Base-by-base conservation (phyloP, 2,797 vertebrate genomes). In the Smutsia temminckii region DNA sequence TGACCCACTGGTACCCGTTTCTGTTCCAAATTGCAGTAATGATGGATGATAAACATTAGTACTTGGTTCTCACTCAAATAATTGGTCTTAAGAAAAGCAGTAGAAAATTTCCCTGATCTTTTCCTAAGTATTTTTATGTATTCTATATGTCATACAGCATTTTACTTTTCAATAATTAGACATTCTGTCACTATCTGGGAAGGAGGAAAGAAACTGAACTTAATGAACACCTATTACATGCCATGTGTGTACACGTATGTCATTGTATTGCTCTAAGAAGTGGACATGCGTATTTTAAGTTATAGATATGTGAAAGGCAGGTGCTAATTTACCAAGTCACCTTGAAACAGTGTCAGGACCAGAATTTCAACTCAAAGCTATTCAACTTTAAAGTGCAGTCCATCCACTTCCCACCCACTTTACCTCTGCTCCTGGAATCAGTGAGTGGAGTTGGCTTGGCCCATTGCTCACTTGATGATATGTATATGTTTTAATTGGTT, bases 11-110 rank as follows among this genome's bases (percentile, higher is more conserved):
- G 80, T 77, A 94, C 53, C 27, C 51, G 49, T 16, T 77, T 95
- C 92, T 75, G 63, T 89, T 93, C 95, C 85, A 85, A 81, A 90
- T 88, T 69, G 21, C 40, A 51, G 51, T 78, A 69, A 80, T 81
- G 75, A 68, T 74, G 81, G 85, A 91, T 81, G 42, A 37, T 78
- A 89, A 89, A 89, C 17, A 12, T 49, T 53, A 83, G 61, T 46
- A 16, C 21, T 40, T 46, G 18, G 27, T 61, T 69, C 37, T 87
- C 42, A n/a, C 17, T 89, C 63, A 66, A 32, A 85, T 32, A 72
- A 74, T 74, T n/a, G 49, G 4, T 42, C 57, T 46, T 85, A 77
- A 80, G 34, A 95, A 95, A 95, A 94, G 14, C 88, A 84, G 8
- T 77, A 83, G 64, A 83, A 8, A 51, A 74, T 89, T 92, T 68